Evolutionary conservation across 37 sponge, comb jelly and placozoan species (phyloP).

Genomic region (Diacarnus erythraeanus): DNA sequence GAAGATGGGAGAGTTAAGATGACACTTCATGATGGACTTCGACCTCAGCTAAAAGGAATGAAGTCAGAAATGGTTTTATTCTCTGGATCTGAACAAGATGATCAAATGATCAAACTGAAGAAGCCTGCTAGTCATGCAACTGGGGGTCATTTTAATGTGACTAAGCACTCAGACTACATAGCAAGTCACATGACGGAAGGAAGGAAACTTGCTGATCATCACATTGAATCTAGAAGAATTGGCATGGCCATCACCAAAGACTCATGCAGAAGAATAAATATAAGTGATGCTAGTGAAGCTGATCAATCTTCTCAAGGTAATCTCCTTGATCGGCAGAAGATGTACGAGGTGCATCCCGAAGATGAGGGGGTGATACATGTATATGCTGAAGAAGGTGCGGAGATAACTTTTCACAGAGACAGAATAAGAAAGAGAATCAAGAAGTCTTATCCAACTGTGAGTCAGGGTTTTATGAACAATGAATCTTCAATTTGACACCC

Average conservation of each 20-base stretch:
- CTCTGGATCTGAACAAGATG: background rate
- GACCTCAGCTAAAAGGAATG: background rate
- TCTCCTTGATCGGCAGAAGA: background rate
- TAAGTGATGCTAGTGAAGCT: background rate
- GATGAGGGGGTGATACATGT: slow-evolving; percentile 36
- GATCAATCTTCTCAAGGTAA: too few species aligned
- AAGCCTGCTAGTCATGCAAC: background rate
- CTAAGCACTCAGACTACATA: background rate
- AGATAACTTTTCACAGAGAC: slow-evolving; percentile 7
- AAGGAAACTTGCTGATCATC: background rate
- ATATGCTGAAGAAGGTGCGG: slow-evolving; percentile 30
- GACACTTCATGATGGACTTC: background rate
- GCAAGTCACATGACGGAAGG: background rate
- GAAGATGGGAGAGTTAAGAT: background rate
- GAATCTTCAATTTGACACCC: too few species aligned
- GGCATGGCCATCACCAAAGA: background rate
- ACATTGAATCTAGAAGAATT: background rate
- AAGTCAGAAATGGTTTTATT: background rate
- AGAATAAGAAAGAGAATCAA: background rate
- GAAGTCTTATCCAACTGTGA: background rate
- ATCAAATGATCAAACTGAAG: background rate
- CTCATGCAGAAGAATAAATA: background rate
- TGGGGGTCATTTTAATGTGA: background rate
- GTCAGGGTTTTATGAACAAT: too few species aligned
- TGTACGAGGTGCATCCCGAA: background rate